Conservation (phyloP, 2,888 invertebrate species). For the Xestia c-nigrum region DNA sequence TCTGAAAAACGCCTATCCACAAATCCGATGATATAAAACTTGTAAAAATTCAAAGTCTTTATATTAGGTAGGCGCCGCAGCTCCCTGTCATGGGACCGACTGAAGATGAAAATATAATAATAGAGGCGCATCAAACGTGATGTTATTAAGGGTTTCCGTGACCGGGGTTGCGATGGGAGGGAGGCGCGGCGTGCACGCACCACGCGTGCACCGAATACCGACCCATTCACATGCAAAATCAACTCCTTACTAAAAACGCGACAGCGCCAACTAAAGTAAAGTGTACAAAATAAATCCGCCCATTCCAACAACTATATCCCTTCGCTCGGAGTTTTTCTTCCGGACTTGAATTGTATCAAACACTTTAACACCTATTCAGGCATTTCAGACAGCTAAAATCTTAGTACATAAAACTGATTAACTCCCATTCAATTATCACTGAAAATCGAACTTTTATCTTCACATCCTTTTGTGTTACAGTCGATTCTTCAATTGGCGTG, state of each 20-base stretch:
- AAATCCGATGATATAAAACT: conserved; percentile 61
- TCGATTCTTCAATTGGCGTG: conserved; percentile 82
- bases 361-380: neutral
- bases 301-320: conserved; percentile 66
- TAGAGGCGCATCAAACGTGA: conserved; percentile 91
- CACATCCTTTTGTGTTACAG: conserved; percentile 70
- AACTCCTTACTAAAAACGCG: conserved; percentile 78
- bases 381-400: conserved; percentile 15
- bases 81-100: conserved; percentile 86
- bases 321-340: conserved; percentile 63
- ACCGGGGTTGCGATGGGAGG: conserved; percentile 80
- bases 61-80: conserved; percentile 77
- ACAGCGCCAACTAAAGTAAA: conserved; percentile 72
- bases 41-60: conserved; percentile 77
- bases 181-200: conserved; percentile 81
- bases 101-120: conserved; percentile 90
- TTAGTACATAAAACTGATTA: conserved; percentile 10
- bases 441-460: conserved; percentile 59
- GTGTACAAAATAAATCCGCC: conserved; percentile 75
- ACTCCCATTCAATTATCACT: conserved; percentile 39
- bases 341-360: conserved; percentile 68
- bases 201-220: conserved; percentile 84
- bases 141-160: conserved; percentile 89
- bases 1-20: neutral
- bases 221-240: conserved; percentile 87